Conservation (phyloP, 2,113 vertebrate species). For the Mus pahari region DNA sequence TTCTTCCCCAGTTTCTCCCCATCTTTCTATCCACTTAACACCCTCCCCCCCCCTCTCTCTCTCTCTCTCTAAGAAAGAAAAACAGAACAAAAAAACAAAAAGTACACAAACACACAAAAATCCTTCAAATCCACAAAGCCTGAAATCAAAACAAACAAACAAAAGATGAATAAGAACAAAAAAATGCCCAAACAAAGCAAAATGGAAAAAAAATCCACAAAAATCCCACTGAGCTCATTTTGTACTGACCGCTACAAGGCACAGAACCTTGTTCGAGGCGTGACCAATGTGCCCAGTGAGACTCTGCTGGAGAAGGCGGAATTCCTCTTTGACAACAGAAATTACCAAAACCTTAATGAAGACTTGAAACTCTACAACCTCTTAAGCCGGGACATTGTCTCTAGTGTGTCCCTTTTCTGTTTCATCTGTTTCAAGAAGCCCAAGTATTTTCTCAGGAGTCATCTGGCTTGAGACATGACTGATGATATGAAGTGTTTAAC, state of each 20-base stretch:
- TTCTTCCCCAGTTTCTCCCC: background rate
- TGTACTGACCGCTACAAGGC: background rate
- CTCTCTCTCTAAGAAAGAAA: background rate
- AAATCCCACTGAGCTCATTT: background rate
- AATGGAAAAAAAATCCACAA: background rate
- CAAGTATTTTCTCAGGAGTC: slow-evolving; percentile 1
- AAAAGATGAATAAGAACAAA: background rate
- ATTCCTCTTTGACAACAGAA: background rate
- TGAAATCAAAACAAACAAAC: background rate
- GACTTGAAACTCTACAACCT: background rate
- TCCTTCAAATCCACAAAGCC: background rate
- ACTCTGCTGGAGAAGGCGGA: background rate
- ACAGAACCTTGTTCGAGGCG: too few relatives aligned
- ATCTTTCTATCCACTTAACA: background rate
- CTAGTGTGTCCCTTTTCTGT: background rate
- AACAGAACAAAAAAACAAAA: background rate
- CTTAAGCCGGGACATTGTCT: background rate
- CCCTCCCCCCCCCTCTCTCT: background rate
- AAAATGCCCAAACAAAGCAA: background rate
- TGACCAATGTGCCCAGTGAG: background rate
- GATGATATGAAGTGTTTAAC: slow-evolving; percentile 52
- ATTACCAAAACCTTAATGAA: background rate
- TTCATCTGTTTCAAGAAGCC: slow-evolving; percentile 40
- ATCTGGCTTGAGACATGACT: background rate
- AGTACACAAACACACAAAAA: background rate